Evolutionary conservation across 2,113 vertebrate species (phyloP), one percentile per base, ranked within the genome.

Genomic region (Chlorodrepanis virens): DNA sequence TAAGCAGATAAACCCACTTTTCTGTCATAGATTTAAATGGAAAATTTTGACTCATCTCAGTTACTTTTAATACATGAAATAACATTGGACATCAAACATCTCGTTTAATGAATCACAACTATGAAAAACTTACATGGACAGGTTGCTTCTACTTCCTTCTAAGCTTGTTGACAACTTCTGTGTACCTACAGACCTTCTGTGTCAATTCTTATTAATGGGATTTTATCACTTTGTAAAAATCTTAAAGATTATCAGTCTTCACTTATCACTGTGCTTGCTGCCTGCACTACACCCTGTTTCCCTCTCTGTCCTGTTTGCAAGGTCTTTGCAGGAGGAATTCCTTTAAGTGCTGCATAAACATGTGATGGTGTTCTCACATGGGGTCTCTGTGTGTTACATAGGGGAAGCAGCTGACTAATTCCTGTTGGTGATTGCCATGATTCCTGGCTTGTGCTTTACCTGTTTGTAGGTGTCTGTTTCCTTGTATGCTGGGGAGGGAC

Each of bases 211-310:
- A 3, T 40, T 87, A 33, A 28, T 37, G 9, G 44, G 42, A 53
- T 20, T 65, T 88, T 9, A 47, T 61, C 24, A 35, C 22, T 70
- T 89, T 18, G 28, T 25, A 54, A 70, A 85, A 52, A 14, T 15
- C 10, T n/a, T 35, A 18, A 45, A 50, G 12, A 10, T 65, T 65
- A 24, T 31, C 25, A 9, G 0, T 85, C 2, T 3, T 6, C 24
- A 12, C 17, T 54, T 22, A 25, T 68, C 21, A 11, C 10, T 50
- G 22, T 65, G 17, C 56, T 75, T 64, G 19, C 8, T 64, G 13
- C 20, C 60, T 39, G 28, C 37, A 16, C n/a, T 60, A 25, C 31
- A 23, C 37, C 31, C 31, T 70, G 23, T 65, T 49, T 44, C 18
- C 13, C 10, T 35, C 15, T 60, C 9, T 64, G 27, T n/a, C 56